Evolutionary conservation across 2,888 invertebrate species (phyloP), one percentile per base, ranked within the genome.

Genomic region (Diabrotica balteata): DNA sequence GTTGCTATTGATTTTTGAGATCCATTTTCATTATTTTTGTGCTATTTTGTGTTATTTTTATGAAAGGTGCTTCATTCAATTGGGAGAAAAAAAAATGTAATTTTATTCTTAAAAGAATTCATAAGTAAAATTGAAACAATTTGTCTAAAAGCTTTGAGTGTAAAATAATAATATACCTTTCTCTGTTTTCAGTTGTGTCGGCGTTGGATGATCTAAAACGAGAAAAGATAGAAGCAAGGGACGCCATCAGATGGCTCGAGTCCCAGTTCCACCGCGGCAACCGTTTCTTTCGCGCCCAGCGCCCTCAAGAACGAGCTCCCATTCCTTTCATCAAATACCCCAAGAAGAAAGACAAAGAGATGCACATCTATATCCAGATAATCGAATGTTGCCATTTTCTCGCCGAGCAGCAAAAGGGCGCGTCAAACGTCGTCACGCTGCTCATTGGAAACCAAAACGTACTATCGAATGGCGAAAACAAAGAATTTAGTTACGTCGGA

Each of bases 221-320:
- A 69, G 92, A 92, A 74, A 92, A 92, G 78, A 90, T 90, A 72
- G 89, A 91, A 72, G 96, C 96, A 0, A 89, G 97, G 61, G 95
- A 96, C 81, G 95, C 95, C 5, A 97, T 96, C 68, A 92, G 97
- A 74, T 97, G 96, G 96, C 86, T 97, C 72, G 97, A 97, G 84
- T 86, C 89, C 49, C 95, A 96, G 81, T 90, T 97, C 73, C 90
- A 91, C 74, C 90, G 91, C 72, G 97, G 97, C 9, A 95, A 95
- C 76, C 88, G 96, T 72, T 96, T 92, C 82, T 87, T 97, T 78
- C 88, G 95, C 74, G 92, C 95, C 0, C 97, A 97, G 84, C 90
- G 95, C 32, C 90, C 92, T 17, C 92, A 93, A 68, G 96, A 97
- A 84, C 88, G 90, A 43, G 86, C 91, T 59, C 87, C 92, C 2